A percentile compares a stretch with the other conserved stretches of the same genome.
Conservation (phyloP, 2,888 invertebrate genomes). For the Coelinius sp. region DNA sequence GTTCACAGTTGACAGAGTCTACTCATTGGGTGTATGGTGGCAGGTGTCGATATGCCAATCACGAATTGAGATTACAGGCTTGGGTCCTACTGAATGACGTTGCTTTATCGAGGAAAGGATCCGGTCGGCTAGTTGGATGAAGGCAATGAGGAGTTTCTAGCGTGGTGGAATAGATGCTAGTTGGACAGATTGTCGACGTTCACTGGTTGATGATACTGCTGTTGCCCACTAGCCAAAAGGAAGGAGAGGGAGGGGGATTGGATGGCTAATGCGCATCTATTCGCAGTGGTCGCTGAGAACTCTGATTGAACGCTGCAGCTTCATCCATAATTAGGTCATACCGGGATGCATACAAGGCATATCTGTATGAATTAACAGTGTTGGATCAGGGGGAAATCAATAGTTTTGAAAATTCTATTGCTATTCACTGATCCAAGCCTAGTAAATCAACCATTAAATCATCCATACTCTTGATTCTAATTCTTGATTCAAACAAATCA, state of each 20-base stretch:
- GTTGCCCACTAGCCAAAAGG: not conserved
- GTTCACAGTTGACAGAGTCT: slow-evolving; percentile 55
- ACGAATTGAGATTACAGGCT: slow-evolving; percentile 52
- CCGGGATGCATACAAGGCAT: slow-evolving; percentile 30
- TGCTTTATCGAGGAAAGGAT: slow-evolving; percentile 46
- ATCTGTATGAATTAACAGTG: not conserved
- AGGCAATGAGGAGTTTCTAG: slow-evolving; percentile 38
- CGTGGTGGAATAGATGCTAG: not conserved
- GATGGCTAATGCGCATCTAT: slow-evolving; percentile 46
- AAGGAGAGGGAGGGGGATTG: slow-evolving; percentile 25
- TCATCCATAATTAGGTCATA: slow-evolving; percentile 60
- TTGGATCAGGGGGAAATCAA: not conserved
- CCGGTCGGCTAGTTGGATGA: slow-evolving; percentile 42
- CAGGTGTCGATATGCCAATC: slow-evolving; percentile 64
- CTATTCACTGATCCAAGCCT: not conserved
- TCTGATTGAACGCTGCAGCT: slow-evolving; percentile 44
- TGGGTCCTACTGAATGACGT: slow-evolving; percentile 34
- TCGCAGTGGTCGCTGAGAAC: slow-evolving; percentile 40
- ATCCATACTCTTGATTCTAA: too few relatives aligned
- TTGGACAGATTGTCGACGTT: slow-evolving; percentile 15
- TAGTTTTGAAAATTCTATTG: slow-evolving; percentile 31
- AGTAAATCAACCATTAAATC: not conserved
- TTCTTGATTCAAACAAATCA: not conserved
- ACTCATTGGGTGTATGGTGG: slow-evolving; percentile 44
- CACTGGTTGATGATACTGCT: slow-evolving; percentile 3